Percentiles rank a stretch among this genome's conserved stretches.
Evolutionary conservation across 2,797 vertebrate species (phyloP).

Genomic region (Natrix natrix): DNA sequence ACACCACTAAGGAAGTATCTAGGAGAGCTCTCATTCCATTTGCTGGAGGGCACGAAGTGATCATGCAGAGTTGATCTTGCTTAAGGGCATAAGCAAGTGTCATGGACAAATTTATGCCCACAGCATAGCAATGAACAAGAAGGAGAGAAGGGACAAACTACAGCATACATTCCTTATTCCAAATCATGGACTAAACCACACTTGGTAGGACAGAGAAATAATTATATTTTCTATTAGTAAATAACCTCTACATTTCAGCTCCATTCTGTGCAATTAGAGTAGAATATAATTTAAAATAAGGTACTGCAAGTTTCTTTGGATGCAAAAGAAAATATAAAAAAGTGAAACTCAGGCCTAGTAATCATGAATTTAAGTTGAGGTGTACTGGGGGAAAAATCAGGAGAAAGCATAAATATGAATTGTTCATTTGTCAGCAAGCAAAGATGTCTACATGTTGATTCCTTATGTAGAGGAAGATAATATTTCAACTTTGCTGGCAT

Average conservation of each 20-base stretch:
- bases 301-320: not conserved
- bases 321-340: not conserved
- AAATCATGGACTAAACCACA: constrained; percentile 4
- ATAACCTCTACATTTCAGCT: not conserved
- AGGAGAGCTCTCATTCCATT: constrained; percentile 6
- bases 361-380: not conserved
- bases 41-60: constrained; percentile 37
- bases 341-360: not conserved
- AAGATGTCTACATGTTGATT: not conserved
- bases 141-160: not conserved
- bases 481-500: not conserved
- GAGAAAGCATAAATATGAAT: not conserved
- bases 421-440: not conserved
- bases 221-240: not conserved
- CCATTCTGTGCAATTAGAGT: not conserved
- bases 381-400: not conserved
- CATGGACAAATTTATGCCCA: constrained; percentile 12
- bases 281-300: not conserved
- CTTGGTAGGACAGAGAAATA: not conserved
- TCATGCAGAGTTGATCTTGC: constrained; percentile 35
- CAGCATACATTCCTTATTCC: not conserved
- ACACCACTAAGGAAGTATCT: constrained; percentile 2
- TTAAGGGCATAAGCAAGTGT: constrained; percentile 18
- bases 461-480: not conserved
- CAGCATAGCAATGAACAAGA: not conserved